Percentiles rank a stretch among this genome's conserved stretches.
Evolutionary conservation across 2,797 vertebrate species (phyloP).

Genomic region (Pristis pectinata): DNA sequence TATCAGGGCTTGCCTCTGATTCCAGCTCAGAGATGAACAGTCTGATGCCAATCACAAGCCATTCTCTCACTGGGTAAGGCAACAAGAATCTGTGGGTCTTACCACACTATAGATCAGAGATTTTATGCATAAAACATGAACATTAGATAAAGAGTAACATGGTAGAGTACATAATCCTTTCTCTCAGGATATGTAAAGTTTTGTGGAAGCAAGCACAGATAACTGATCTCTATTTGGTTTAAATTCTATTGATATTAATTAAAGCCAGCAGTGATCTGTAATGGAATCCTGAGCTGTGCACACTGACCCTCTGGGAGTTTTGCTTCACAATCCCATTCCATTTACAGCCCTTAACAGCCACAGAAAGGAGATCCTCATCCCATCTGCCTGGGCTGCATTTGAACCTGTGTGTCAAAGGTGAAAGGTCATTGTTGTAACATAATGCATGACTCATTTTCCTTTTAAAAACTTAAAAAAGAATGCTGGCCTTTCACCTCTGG

Average conservation of each 20-base stretch:
- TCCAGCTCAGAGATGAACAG: neutral
- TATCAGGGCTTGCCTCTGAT: neutral
- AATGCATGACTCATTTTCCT: conserved; percentile 30
- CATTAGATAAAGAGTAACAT: neutral
- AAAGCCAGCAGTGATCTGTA: neutral
- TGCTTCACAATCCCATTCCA: neutral
- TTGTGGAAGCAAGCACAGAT: neutral
- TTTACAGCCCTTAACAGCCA: neutral
- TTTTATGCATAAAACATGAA: neutral
- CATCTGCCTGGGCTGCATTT: conserved; percentile 23
- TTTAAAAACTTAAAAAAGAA: conserved; percentile 28
- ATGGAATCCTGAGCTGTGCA: neutral
- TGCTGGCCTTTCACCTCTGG: conserved; percentile 1
- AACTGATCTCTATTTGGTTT: neutral
- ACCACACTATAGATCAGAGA: neutral
- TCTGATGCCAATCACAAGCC: neutral
- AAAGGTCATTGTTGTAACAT: conserved; percentile 28
- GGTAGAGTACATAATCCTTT: neutral
- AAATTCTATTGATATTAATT: conserved; percentile 24
- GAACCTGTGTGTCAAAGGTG: conserved; percentile 18
- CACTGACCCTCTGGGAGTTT: conserved; percentile 1
- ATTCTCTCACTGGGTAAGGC: neutral
- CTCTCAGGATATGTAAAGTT: neutral
- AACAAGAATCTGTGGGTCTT: neutral
- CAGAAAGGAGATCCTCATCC: conserved; percentile 1